These are phyloP conservation scores for Scylla paramamosain DNA, from an alignment of 1,140 invertebrate genomes.

Conservation along the genomic window DNA sequence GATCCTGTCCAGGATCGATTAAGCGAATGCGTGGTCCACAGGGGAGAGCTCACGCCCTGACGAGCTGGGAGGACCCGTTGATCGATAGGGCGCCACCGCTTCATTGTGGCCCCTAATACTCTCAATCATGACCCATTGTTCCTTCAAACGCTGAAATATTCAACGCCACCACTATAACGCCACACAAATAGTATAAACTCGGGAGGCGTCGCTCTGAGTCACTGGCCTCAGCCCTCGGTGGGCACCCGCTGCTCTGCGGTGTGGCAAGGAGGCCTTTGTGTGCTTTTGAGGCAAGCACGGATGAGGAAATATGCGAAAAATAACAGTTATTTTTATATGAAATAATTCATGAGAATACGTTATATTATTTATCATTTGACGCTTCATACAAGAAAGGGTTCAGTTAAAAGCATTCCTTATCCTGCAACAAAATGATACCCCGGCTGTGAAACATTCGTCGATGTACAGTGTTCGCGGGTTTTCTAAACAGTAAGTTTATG, in stretches of 20 bases:
- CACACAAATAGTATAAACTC: slow-evolving; percentile 67
- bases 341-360: neutral
- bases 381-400: neutral
- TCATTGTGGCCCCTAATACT: slow-evolving; percentile 72
- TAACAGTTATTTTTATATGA: neutral
- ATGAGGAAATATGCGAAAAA: neutral
- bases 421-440: too few relatives aligned
- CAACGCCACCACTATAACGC: slow-evolving; percentile 67
- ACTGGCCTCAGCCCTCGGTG: neutral
- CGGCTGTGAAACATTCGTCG: neutral
- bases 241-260: neutral
- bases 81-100: slow-evolving; percentile 69
- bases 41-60: neutral
- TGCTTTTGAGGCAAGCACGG: neutral
- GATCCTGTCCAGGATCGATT: slow-evolving; percentile 42
- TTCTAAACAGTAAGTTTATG: neutral
- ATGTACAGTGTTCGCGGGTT: neutral
- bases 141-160: slow-evolving; percentile 73
- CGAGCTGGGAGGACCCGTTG: slow-evolving; percentile 31
- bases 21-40: neutral
- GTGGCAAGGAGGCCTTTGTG: neutral
- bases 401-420: too few relatives aligned
- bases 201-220: neutral
- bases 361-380: neutral
- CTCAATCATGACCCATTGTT: slow-evolving; percentile 75